These are phyloP conservation scores for Plutella xylostella DNA, from an alignment of 2,888 invertebrate genomes.

Conservation along the genomic window DNA sequence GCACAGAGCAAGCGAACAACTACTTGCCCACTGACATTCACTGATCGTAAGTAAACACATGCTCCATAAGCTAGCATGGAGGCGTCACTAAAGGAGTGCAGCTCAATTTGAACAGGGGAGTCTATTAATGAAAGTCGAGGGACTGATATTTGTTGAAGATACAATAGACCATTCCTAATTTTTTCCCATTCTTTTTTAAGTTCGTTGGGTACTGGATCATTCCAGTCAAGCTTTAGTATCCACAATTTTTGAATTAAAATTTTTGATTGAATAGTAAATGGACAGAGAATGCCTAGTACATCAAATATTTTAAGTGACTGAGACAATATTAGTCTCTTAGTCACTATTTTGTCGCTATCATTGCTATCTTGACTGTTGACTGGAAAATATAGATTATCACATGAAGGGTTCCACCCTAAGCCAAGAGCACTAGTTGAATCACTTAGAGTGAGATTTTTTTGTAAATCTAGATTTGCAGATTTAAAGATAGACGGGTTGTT, in stretches of 20 bases:
- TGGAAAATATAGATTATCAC: conserved; percentile 16
- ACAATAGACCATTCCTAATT: background rate
- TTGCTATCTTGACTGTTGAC: too few relatives aligned
- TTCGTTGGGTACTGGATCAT: conserved; percentile 10
- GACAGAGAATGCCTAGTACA: conserved; percentile 9
- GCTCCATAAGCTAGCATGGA: conserved; percentile 12
- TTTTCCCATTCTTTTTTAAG: conserved; percentile 7
- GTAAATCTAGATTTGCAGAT: too few relatives aligned
- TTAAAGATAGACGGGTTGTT: conserved; percentile 2
- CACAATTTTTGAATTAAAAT: conserved; percentile 11
- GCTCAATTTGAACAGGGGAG: conserved; percentile 1
- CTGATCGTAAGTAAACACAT: conserved; percentile 7
- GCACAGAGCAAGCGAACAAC: background rate
- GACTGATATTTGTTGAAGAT: background rate
- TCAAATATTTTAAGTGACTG: conserved; percentile 4
- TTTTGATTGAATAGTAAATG: conserved; percentile 6
- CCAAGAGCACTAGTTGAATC: conserved; percentile 13
- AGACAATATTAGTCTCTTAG: conserved; percentile 12
- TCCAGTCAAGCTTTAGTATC: conserved; percentile 7
- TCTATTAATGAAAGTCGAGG: conserved; percentile 6
- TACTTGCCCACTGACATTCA: background rate
- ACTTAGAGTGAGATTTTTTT: too few relatives aligned
- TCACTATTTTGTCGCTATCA: too few relatives aligned
- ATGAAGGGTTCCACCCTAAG: conserved; percentile 16
- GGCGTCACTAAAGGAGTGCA: conserved; percentile 13